Evolutionary conservation across 2,888 invertebrate species (phyloP), one percentile per base, ranked within the genome.

Genomic region (Tenthredo distinguenda): DNA sequence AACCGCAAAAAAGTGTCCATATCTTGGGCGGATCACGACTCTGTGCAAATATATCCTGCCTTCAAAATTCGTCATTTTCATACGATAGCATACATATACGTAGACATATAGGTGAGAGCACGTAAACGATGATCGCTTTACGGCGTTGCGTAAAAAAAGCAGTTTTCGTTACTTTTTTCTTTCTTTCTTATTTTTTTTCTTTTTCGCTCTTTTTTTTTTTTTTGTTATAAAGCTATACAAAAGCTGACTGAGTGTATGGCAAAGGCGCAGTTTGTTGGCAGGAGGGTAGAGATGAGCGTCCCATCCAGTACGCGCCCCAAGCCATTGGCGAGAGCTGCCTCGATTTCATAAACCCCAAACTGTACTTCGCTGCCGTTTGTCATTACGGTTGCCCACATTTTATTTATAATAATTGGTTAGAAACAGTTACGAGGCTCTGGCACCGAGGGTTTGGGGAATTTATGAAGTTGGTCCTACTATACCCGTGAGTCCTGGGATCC

Each of bases 391-490:
- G 89, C 90, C 90, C 91, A 90, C 90, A 90, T 92, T 92, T 92
- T 92, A 92, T 92, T 92, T 92, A 92, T 92, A 92, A 92, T 92
- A 92, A 92, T 92, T 91, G 92, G 92, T 91, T 91, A 88, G 92
- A 91, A 92, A 92, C 92, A 91, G 92, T 92, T 92, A 92, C 89
- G 91, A 88, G 90, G 89, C 90, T 90, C 90, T 88, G 88, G 88
- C 90, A 81, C 43, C 84, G 37, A 37, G 84, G 55, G 65, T 72
- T 43, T 88, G 89, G 89, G 88, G 87, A 90, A 92, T 92, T 92
- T 92, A 92, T 92, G 92, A 92, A 92, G 91, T 92, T 90, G 89
- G 85, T 76, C 77, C 81, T 58, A 79, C 74, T 84, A 84, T 83
- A 84, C 85, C 85, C 86, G 87, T 88, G 89, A 89, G 90, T 89